These are phyloP conservation scores for Solen grandis DNA, from an alignment of 1,140 invertebrate genomes.

Conservation along the genomic window DNA sequence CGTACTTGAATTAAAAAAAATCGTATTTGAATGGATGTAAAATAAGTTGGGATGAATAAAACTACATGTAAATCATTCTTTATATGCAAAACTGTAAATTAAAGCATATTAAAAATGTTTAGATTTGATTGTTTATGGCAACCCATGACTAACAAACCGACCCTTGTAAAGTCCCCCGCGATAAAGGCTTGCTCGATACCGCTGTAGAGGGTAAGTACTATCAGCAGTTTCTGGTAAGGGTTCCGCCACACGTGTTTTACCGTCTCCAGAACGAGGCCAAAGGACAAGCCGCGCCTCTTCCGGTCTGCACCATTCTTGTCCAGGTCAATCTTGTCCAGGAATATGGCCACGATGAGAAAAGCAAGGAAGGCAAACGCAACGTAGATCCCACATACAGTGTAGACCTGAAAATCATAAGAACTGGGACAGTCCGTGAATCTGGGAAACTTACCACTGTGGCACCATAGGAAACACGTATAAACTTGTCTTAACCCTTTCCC, in stretches of 20 bases:
- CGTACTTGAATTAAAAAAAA: too few relatives aligned
- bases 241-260: conserved; percentile 89
- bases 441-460: neutral
- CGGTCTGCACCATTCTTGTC: conserved; percentile 62
- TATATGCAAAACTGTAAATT: too few relatives aligned
- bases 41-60: too few relatives aligned
- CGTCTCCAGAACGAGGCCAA: conserved; percentile 93
- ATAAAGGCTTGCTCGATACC: conserved; percentile 99
- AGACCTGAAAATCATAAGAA: conserved; percentile 68
- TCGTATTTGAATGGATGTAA: too few relatives aligned
- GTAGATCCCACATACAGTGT: conserved; percentile 93
- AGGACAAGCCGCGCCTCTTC: conserved; percentile 59
- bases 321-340: conserved; percentile 87
- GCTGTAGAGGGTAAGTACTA: conserved; percentile 97
- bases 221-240: conserved; percentile 92
- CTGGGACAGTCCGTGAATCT: neutral
- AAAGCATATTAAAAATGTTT: too few relatives aligned
- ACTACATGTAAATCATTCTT: too few relatives aligned
- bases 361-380: conserved; percentile 92
- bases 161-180: conserved; percentile 95
- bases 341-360: conserved; percentile 90
- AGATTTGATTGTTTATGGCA: neutral
- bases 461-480: neutral
- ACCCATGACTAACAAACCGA: conserved; percentile 89
- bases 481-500: too few relatives aligned